Percentiles rank a stretch among this genome's conserved stretches.
These are phyloP conservation scores for Cartodere bifasciata DNA, from an alignment of 2,888 invertebrate genomes.

Conservation along the genomic window DNA sequence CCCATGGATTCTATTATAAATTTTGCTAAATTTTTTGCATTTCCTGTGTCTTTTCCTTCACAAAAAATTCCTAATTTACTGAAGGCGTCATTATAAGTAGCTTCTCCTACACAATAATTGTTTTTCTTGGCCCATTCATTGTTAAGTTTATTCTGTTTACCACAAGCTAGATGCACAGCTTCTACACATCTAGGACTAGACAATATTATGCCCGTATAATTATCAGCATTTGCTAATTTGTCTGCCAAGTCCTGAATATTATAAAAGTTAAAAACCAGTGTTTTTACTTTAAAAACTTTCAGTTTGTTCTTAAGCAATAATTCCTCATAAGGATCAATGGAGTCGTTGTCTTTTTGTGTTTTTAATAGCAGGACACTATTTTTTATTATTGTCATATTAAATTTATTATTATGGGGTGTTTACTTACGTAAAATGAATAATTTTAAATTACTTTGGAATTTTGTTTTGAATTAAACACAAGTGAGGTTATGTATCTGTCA, in stretches of 20 bases:
- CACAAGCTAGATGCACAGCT: constrained; percentile 34
- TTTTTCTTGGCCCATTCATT: constrained; percentile 19
- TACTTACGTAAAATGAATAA: no score
- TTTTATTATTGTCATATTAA: constrained; percentile 19
- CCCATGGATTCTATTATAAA: constrained; percentile 37
- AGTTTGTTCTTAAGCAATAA: constrained; percentile 35
- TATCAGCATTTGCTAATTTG: constrained; percentile 34
- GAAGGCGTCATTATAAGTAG: constrained; percentile 37
- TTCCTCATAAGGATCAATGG: constrained; percentile 36
- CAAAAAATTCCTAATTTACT: constrained; percentile 36
- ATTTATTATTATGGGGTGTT: no score
- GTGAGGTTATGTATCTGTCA: no score
- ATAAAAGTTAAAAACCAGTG: constrained; percentile 39
- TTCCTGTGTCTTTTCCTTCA: constrained; percentile 41
- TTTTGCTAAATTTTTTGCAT: constrained; percentile 39
- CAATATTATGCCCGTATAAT: constrained; percentile 40
- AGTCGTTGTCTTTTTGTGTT: constrained; percentile 23
- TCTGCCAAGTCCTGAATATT: constrained; percentile 34
- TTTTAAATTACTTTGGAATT: no score
- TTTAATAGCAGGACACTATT: constrained; percentile 29
- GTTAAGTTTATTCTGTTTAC: constrained; percentile 16
- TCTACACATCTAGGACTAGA: constrained; percentile 44
- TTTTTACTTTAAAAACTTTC: constrained; percentile 37
- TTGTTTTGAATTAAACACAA: no score
- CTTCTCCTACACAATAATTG: constrained; percentile 38